Base-by-base conservation (phyloP, 2,113 vertebrate genomes). In the Chrysemys picta region DNA sequence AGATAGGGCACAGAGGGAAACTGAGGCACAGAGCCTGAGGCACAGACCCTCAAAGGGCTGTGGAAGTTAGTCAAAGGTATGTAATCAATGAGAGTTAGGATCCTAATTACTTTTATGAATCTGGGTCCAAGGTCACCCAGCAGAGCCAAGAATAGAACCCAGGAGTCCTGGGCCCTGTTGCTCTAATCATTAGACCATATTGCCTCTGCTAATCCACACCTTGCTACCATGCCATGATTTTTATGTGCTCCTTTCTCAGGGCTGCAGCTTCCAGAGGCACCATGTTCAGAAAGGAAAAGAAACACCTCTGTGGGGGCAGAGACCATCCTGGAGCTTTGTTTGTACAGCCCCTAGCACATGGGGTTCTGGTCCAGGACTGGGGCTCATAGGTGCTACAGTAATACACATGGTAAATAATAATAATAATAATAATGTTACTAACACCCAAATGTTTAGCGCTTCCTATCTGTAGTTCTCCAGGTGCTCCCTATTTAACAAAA, bases 11-110 rank as follows among this genome's bases (percentile, higher is more conserved):
- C 72, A 88, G 45, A 88, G 93, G 93, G 97, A 97, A 97, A 97
- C 96, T 95, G 96, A 97, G 96, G 96, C 93, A 96, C 57, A 5
- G 84, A n/a, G 62, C 35, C 16, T 69, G 62, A 35, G 31, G 8
- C 65, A 4, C 35, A n/a, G 65, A 9, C 8, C 65, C 35, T 19
- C 35, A n/a, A 31, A 62, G 57, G 57, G 10, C 57, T 24, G 27
- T 31, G 59, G 13, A 65, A 35, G 65, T 69, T 31, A n/a, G 35
- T 17, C 65, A n/a, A n/a, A n/a, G 65, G 65, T n/a, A 69, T 69
- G 35, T 21, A 69, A 10, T n/a, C 35, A 38, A 31, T 65, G 65
- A 17, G 17, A 38, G 65, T 69, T n/a, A 69, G 35, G 35, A n/a
- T 4, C 8, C 31, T 31, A 62, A 29, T 62, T 29, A 62, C 57